Evolutionary conservation across 2,113 vertebrate species (phyloP), one percentile per base, ranked within the genome.

Genomic region (Sander vitreus): DNA sequence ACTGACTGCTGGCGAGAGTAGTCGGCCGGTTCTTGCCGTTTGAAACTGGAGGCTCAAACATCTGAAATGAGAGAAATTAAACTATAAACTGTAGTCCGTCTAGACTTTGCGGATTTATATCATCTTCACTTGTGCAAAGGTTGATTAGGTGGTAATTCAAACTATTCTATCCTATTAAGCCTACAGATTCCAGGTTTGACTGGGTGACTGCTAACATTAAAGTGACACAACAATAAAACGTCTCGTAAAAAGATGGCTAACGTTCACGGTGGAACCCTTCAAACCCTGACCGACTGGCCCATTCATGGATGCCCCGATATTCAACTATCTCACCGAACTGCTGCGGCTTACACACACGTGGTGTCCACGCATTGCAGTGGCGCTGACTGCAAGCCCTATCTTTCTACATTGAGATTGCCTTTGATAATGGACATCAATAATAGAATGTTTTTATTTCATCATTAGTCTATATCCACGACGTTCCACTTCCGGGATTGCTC

Each of bases 41-140:
- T 89, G 96, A 93, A 90, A 97, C 96, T 16, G 97, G 97, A 89
- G 96, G 94, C 14, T 97, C 97, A 93, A 99, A 99, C 97, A 99
- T 99, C 98, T 99, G 95, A 85, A 94, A 94, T 88, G 93, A 81
- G 58, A 88, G 25, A 45, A 73, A 77, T 14, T 4, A 51, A 51
- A 77, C 19, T 27, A 57, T 82, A 12, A 84, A 69, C 14, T 43
- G 5, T 54, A 58, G 30, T 53, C 33, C 48, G n/a, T 59, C 10
- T 57, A 21, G 9, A 69, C 39, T 76, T 45, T 30, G 30, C 36
- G 48, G 25, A 50, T 36, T 19, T 68, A 2, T 60, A 21, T 43
- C 25, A 11, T 81, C 12, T 59, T 65, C 3, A 65, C 71, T 75
- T 77, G 55, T 57, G 21, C 21, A 71, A 86, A 60, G 10, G 23